Percentiles rank a stretch among this genome's conserved stretches.
phyloP scores from a whole-genome alignment of 2,797 vertebrate species.

The Hephaestus fuliginosus region DNA sequence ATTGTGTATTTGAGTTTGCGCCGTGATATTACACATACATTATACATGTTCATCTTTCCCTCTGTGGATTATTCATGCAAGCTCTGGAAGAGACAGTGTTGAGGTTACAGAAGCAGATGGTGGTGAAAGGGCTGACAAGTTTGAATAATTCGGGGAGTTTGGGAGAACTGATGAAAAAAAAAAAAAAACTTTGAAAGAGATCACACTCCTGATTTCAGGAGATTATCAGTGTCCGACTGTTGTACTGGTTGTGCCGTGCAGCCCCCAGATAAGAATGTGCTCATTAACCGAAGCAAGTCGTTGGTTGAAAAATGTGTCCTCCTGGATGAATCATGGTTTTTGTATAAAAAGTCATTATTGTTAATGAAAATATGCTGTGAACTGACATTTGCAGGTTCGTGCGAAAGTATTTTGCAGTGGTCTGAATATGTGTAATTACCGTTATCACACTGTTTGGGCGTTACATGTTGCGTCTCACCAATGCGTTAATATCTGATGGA shows the following conservation, averaged over 20 bases:
- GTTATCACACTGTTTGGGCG: not conserved
- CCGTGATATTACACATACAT: not conserved
- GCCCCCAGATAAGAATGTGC: constrained; percentile 69
- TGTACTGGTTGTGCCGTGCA: constrained; percentile 63
- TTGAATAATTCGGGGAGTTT: constrained; percentile 21
- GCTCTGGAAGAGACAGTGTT: not conserved
- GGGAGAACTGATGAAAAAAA: constrained; percentile 25
- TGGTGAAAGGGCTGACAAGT: constrained; percentile 19
- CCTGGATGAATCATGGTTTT: not conserved
- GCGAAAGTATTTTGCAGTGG: not conserved
- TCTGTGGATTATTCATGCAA: constrained; percentile 19
- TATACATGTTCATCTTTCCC: constrained; percentile 9
- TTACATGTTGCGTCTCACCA: not conserved
- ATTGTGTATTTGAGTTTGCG: constrained; percentile 22
- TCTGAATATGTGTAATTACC: not conserved
- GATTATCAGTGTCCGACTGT: constrained; percentile 67
- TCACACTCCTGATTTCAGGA: constrained; percentile 61
- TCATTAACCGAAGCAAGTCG: constrained; percentile 57
- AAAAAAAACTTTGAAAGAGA: constrained; percentile 24
- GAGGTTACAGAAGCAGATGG: constrained; percentile 14
- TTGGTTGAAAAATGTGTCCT: constrained; percentile 15
- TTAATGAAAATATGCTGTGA: constrained; percentile 11
- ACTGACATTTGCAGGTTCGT: constrained; percentile 8
- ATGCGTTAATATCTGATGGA: constrained; percentile 7
- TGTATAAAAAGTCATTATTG: not conserved